Base-by-base conservation (phyloP, 2,888 invertebrate species). In the Diarsia mendica region DNA sequence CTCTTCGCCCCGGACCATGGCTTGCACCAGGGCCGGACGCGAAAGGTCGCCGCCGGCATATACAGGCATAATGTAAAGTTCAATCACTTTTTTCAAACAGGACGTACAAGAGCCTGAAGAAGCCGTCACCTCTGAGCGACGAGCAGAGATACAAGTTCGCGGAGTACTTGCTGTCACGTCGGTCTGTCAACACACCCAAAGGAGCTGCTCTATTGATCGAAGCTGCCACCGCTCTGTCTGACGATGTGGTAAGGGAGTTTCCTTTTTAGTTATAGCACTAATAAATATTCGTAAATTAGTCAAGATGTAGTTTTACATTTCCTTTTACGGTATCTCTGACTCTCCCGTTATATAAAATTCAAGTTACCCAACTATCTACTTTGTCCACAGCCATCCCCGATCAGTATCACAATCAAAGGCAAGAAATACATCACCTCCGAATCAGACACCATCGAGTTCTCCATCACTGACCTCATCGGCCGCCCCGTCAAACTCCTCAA, bases 141-240 rank as follows among this genome's bases (percentile, higher is more conserved):
- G 98, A 97, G 46, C 99, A 99, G 95, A 97, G 98, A 2, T 97
- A 98, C 67, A 99, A 99, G 96, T 98, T 99, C 90, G 98, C 98
- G 0, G 98, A 98, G 91, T 99, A 99, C 96, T 97, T 99, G 89
- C 96, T 99, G 80, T 98, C 98, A 65, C 97, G 99, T 63, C 98
- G 98, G 85, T 98, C 99, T 65, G 99, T 99, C 3, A 99, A 98
- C 92, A 97, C 98, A 6, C 97, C 98, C 0, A 98, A 98, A 91
- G 99, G 99, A 51, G 98, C 98, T 9, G 97, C 98, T 80, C 97
- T 98, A 73, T 96, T 99, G 46, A 95, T 99, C 0, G 98, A 98
- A 83, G 98, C 98, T 0, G 96, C 99, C 39, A 96, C 97, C 61
- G 97, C 97, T 0, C 95, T 98, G 20, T 97, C 98, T 3, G 97